These are phyloP conservation scores for Malachius bipustulatus DNA, from an alignment of 2,888 invertebrate genomes.

Conservation along the genomic window DNA sequence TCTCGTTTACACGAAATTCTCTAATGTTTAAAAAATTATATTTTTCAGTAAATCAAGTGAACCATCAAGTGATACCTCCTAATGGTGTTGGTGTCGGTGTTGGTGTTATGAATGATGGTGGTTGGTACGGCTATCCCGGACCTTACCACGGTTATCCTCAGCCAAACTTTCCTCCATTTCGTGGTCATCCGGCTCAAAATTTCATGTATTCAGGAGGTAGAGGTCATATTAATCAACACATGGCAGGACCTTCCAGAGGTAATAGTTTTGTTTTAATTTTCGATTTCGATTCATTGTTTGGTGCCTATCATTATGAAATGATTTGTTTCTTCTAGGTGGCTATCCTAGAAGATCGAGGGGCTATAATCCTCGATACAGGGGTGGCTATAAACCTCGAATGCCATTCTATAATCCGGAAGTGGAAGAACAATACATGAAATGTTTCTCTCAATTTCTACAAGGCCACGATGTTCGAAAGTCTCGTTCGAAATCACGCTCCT, in stretches of 20 bases:
- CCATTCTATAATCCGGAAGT: slow-evolving; percentile 24
- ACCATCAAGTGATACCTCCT: too few species aligned
- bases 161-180: slow-evolving; percentile 14
- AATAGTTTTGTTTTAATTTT: slow-evolving; percentile 13
- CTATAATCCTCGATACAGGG: slow-evolving; percentile 24
- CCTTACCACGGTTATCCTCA: slow-evolving; percentile 16
- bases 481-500: not conserved
- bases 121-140: too few species aligned
- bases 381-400: slow-evolving; percentile 25
- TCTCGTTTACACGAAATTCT: too few species aligned
- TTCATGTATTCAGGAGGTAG: slow-evolving; percentile 23
- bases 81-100: too few species aligned
- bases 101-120: too few species aligned
- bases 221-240: too few species aligned
- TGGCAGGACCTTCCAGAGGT: slow-evolving; percentile 28
- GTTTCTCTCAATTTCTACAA: slow-evolving; percentile 48
- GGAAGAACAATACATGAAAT: slow-evolving; percentile 42
- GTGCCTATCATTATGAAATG: slow-evolving; percentile 3
- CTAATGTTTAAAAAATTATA: too few species aligned
- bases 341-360: slow-evolving; percentile 17
- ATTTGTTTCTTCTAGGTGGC: slow-evolving; percentile 11
- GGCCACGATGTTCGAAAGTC: slow-evolving; percentile 23
- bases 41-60: too few species aligned
- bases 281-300: too few species aligned
- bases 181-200: slow-evolving; percentile 21